Base-by-base conservation (phyloP, 2,113 vertebrate species). In the Anhinga rufa region DNA sequence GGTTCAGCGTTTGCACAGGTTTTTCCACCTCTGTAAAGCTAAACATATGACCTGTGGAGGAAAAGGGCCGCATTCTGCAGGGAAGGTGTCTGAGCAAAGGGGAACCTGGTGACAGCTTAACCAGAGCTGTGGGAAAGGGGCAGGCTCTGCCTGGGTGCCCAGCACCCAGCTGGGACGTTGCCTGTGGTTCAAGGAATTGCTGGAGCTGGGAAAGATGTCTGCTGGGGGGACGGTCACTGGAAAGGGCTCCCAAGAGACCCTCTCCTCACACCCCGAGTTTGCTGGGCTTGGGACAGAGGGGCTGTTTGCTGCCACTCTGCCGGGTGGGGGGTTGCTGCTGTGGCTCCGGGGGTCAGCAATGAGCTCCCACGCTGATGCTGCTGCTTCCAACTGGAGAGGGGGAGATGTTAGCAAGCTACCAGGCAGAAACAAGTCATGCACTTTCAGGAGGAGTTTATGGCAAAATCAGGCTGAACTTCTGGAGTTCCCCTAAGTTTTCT, bases 271-370 rank as follows among this genome's bases (percentile, higher is more conserved):
- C 9, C 32, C 49, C 7, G 46, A 17, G 21, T 7, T 25, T 71
- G 55, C 52, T 15, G 26, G 48, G n/a, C 10, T 1, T 31, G 48
- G 55, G 60, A 46, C 12, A 42, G 9, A 36, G 32, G 42, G n/a
- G 36, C 9, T 74, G 4, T 24, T 46, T 0, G 3, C 68, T 9
- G 22, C 58, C 7, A 2, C 15, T 10, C 58, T 25, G 28, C 1
- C 1, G 21, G n/a, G 12, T 19, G 20, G 13, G 36, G 7, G 14
- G 12, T 48, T 26, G 32, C 28, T 31, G 70, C 38, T 11, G n/a
- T 0, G 4, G 60, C 2, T 3, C 29, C 0, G 1, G 31, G 34
- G 42, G 3, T 38, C 2, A 5, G 28, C 54, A 7, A 0, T 2
- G 49, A 61, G 21, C 25, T 42, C 52, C 20, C 48, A 14, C 12